Percentiles rank a stretch among this genome's conserved stretches.
Conservation (phyloP, 2,888 invertebrate genomes). For the Muscina levida region DNA sequence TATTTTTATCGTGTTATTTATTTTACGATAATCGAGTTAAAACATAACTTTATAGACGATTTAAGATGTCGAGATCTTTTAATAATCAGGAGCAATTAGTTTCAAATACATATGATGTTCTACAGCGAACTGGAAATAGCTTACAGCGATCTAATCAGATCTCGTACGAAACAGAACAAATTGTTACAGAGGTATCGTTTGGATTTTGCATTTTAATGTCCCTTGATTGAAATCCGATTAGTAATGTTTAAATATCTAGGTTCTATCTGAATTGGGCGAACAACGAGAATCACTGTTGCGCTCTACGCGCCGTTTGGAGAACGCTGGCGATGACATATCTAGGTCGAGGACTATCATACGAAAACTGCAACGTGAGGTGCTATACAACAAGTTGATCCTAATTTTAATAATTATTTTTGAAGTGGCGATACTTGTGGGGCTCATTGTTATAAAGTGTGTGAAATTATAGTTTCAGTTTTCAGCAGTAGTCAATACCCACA, state of each 20-base stretch:
- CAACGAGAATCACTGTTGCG: constrained; percentile 88
- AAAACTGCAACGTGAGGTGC: constrained; percentile 85
- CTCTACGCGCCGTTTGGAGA: constrained; percentile 84
- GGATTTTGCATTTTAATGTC: background rate
- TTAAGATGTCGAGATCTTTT: constrained; percentile 51
- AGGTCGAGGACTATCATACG: constrained; percentile 84
- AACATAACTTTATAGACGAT: too few species aligned
- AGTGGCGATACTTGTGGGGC: constrained; percentile 83
- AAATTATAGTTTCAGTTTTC: constrained; percentile 51
- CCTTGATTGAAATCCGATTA: background rate
- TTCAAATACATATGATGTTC: constrained; percentile 72
- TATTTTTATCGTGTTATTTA: too few species aligned
- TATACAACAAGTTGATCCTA: constrained; percentile 88
- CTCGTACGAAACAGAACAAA: constrained; percentile 89
- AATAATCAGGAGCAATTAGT: constrained; percentile 80
- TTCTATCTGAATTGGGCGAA: constrained; percentile 87
- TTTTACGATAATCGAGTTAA: too few species aligned
- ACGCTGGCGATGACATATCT: constrained; percentile 86
- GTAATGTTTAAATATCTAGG: constrained; percentile 76
- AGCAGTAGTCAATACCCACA: too few species aligned
- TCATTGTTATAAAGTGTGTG: constrained; percentile 84
- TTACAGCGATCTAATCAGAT: constrained; percentile 86
- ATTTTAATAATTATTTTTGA: constrained; percentile 88
- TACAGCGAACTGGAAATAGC: constrained; percentile 82
- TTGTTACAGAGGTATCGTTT: constrained; percentile 84